A percentile compares a stretch with the other conserved stretches of the same genome.
Conservation (phyloP, 1,140 invertebrate genomes). For the Caerostris extrusa region DNA sequence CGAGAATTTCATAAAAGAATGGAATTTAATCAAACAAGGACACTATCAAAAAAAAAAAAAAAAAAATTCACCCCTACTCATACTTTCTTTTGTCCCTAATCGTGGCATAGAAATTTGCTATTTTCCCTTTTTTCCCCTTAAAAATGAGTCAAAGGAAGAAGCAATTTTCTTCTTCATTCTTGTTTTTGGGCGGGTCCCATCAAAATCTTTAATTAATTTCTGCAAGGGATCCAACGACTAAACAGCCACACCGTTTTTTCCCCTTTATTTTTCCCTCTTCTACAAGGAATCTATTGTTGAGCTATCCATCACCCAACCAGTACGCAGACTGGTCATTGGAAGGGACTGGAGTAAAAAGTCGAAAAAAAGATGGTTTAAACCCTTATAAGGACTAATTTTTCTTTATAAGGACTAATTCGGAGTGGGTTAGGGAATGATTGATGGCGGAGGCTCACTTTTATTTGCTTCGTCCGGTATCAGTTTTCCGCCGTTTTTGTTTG, state of each 20-base stretch:
- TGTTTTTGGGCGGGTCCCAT: background rate
- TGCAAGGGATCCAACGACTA: slow-evolving; percentile 14
- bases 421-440: slow-evolving; percentile 11
- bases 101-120: too few species aligned
- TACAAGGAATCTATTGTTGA: background rate
- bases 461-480: slow-evolving; percentile 3
- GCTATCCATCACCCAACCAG: background rate
- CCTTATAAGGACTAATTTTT: slow-evolving; percentile 14
- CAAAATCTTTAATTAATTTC: slow-evolving; percentile 37
- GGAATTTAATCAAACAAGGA: too few species aligned
- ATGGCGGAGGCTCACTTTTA: background rate
- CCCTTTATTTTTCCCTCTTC: background rate
- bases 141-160: slow-evolving; percentile 9
- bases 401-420: slow-evolving; percentile 13
- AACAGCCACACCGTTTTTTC: background rate
- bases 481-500: background rate
- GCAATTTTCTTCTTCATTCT: background rate
- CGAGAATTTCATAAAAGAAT: too few species aligned
- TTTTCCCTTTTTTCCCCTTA: background rate
- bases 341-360: background rate
- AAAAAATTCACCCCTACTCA: too few species aligned
- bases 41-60: background rate
- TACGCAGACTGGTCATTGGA: background rate
- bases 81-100: too few species aligned
- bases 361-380: slow-evolving; percentile 1